Evolutionary conservation across 1,140 invertebrate species (phyloP), one percentile per base, ranked within the genome.

Genomic region (Mamestra configurata): DNA sequence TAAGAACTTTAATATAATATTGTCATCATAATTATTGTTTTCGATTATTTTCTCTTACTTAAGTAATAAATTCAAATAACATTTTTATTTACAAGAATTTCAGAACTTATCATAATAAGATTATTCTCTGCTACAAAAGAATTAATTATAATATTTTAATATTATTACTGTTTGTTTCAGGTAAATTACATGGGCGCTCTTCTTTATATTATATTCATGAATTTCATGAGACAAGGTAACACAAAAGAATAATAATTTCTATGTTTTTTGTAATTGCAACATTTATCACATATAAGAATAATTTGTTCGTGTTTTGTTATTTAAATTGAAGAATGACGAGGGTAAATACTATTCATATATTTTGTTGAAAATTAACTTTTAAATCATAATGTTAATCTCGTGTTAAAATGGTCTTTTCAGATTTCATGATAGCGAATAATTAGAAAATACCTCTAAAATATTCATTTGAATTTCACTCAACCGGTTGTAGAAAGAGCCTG

Each of bases 81-180:
- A 22, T 51, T 51, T 70, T 70, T 57, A 57, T 57, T 31, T 71
- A 53, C 46, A 53, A 35, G 24, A 51, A 53, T 31, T 51, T 53
- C 20, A 31, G n/a, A 46, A 66, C 35, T 20, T 73, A 6, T 59
- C 57, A 59, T 15, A 73, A 73, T 57, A 57, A 73, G 53, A 73
- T 73, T 57, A 73, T n/a, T n/a, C 53, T 57, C 10, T 1, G 0
- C 18, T 43, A 64, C 73, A 76, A 61, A 64, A 49, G 73, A 61
- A 76, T 61, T 46, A 40, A 76, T 76, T 76, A 64, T 49, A 61
- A 76, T 76, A 76, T 61, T n/a, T 76, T 76, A 76, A 76, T 76
- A 35, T 20, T 31, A 61, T 76, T 61, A 46, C 57, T 49, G 22
- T 49, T 76, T 76, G 57, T 76, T 76, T 49, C 73, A 76, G 73